Evolutionary conservation across 2,113 vertebrate species (phyloP), one percentile per base, ranked within the genome.

Genomic region (Pollimyrus isidori): DNA sequence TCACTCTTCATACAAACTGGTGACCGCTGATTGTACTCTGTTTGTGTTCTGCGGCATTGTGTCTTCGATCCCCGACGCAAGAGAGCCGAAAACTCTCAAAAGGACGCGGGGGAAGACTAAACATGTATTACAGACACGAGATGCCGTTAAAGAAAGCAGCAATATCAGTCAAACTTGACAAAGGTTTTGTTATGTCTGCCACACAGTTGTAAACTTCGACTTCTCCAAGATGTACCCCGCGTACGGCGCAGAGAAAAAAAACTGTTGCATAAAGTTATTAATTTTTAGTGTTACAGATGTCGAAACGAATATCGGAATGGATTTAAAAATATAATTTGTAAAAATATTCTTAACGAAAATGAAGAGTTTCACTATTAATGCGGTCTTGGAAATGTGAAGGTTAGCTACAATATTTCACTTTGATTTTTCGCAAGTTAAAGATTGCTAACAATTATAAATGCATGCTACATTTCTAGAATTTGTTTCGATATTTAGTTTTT

Each of bases 31-130:
- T 85, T 85, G 39, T 84, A 10, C 39, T 85, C 9, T 46, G 46
- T 46, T 87, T 65, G 39, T 45, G 1, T 45, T 65, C 5, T 87
- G 19, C 39, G 3, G 42, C 50, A 13, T 84, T 11, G 35, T 84
- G 69, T 10, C 73, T 80, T 80, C 73, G 58, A 62, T 73, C 17
- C 85, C 82, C 46, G 30, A 80, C 50, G 89, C 84, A 45, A 56
- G 82, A 17, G 85, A 90, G 86, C 49, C 58, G 87, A 46, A 88
- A 88, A 91, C 91, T 91, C 88, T 88, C 90, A 89, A 65, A 90
- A 56, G 35, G 65, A 91, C 91, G 91, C 86, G 88, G 90, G 80
- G 86, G 88, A 89, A 92, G 91, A 92, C 90, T 89, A 92, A 93
- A 93, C 92, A 93, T 88, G 35, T 26, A 46, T 49, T 35, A 42